These are phyloP conservation scores for Actenoides hombroni DNA, from an alignment of 2,113 vertebrate genomes.

Conservation along the genomic window DNA sequence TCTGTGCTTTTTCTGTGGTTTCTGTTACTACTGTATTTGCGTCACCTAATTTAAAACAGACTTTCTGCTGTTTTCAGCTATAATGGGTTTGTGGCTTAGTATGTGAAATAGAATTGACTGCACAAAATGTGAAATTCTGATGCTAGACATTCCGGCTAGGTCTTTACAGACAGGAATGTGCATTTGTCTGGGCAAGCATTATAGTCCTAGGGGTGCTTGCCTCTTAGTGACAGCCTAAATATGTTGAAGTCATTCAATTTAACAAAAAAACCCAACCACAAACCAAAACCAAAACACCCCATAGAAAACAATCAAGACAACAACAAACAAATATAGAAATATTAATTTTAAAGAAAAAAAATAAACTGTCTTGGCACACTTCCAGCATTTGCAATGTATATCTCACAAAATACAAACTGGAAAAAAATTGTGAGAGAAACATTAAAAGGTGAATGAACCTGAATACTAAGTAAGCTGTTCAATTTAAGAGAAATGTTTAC, in stretches of 20 bases:
- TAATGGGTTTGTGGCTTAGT: slow-evolving; percentile 68
- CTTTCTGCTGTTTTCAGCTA: slow-evolving; percentile 66
- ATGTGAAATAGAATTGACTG: slow-evolving; percentile 74
- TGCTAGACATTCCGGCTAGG: slow-evolving; percentile 80
- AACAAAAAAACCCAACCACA: neutral
- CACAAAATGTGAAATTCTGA: slow-evolving; percentile 73
- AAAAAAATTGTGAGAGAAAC: neutral
- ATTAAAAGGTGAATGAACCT: neutral
- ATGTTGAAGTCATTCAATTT: neutral
- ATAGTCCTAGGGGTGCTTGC: slow-evolving; percentile 67
- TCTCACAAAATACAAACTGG: neutral
- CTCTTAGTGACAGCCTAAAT: slow-evolving; percentile 57
- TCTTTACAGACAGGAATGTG: slow-evolving; percentile 80
- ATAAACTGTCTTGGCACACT: neutral
- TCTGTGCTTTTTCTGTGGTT: slow-evolving; percentile 30
- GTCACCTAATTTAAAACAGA: slow-evolving; percentile 79
- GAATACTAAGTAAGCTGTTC: neutral
- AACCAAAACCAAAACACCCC: neutral
- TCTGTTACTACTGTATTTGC: slow-evolving; percentile 65
- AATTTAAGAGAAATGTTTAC: neutral
- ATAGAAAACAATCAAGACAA: too few species aligned
- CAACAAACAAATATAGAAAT: neutral
- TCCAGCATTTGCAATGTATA: neutral
- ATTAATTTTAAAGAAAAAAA: neutral
- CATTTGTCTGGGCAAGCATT: slow-evolving; percentile 78